Percentiles rank a stretch among this genome's conserved stretches.
Evolutionary conservation across 2,888 invertebrate species (phyloP).

Genomic region (Pogonocherus hispidulus): DNA sequence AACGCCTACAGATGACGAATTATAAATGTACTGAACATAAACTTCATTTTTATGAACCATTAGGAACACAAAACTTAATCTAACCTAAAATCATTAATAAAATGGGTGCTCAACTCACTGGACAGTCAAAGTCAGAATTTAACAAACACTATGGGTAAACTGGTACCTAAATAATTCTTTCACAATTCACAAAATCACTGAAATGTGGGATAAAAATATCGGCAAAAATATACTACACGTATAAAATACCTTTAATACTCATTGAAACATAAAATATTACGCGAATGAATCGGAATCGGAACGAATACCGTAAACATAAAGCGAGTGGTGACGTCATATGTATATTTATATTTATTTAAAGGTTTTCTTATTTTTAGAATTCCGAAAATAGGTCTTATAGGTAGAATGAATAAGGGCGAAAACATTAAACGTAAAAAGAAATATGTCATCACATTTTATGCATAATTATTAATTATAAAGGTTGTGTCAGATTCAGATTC

Average conservation of each 20-base stretch:
- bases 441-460: neutral
- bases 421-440: neutral
- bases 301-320: slow-evolving; percentile 23
- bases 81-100: slow-evolving; percentile 28
- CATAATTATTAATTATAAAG: slow-evolving; percentile 22
- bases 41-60: slow-evolving; percentile 10
- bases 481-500: slow-evolving; percentile 5
- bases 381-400: slow-evolving; percentile 9
- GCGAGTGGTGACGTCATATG: slow-evolving; percentile 43
- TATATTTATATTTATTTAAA: slow-evolving; percentile 37
- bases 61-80: slow-evolving; percentile 5
- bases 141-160: too few species aligned
- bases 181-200: too few species aligned
- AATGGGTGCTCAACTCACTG: neutral
- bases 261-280: slow-evolving; percentile 29
- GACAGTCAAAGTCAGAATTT: slow-evolving; percentile 3
- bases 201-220: too few species aligned
- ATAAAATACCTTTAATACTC: slow-evolving; percentile 16
- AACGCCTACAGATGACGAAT: slow-evolving; percentile 20
- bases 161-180: too few species aligned
- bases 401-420: slow-evolving; percentile 20
- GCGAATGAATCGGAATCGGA: neutral
- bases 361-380: slow-evolving; percentile 25
- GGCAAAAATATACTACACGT: slow-evolving; percentile 4
- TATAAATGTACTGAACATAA: neutral